Conservation (phyloP, 1,140 invertebrate genomes). For the Delia radicum region DNA sequence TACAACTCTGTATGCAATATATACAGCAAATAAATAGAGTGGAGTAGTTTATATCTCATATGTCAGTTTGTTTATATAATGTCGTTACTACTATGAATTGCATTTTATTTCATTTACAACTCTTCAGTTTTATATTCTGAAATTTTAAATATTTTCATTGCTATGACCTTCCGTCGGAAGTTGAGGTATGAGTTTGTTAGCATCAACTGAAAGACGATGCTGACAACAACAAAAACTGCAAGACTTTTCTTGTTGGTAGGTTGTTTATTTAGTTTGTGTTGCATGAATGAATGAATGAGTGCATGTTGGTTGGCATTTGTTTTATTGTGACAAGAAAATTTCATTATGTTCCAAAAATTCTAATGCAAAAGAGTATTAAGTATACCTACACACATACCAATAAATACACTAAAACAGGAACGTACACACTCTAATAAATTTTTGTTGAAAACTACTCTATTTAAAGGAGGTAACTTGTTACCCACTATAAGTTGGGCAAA, state of each 20-base stretch:
- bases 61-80: too few species aligned
- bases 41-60: too few species aligned
- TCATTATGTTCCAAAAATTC: conserved; percentile 5
- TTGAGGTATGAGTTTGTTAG: not conserved
- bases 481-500: too few species aligned
- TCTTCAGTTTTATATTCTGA: not conserved
- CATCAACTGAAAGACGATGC: not conserved
- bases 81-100: not conserved
- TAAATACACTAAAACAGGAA: too few species aligned
- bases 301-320: not conserved
- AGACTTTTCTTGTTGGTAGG: too few species aligned
- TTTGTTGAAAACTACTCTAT: too few species aligned
- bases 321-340: conserved; percentile 23
- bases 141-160: not conserved
- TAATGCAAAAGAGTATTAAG: too few species aligned
- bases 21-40: too few species aligned
- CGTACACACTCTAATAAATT: too few species aligned
- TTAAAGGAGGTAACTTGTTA: too few species aligned
- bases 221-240: not conserved
- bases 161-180: conserved; percentile 13
- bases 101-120: not conserved
- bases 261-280: not conserved
- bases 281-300: not conserved
- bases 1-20: too few species aligned
- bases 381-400: too few species aligned